Evolutionary conservation across 2,113 vertebrate genomes (phyloP).

Genomic region (Lepisosteus oculatus): DNA sequence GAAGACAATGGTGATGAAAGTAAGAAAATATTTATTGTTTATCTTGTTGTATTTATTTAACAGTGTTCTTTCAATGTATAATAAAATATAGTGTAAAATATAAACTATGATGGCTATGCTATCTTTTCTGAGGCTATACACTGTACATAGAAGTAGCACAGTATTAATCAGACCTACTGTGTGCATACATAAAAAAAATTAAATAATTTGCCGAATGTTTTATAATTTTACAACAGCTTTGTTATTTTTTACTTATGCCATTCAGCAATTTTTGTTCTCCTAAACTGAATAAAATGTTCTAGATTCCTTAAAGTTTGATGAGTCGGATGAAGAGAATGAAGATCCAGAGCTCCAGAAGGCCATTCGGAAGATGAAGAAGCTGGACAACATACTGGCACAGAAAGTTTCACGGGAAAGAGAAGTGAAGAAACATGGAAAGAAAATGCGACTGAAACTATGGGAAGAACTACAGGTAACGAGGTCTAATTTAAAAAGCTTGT

Average conservation of each 20-base stretch:
- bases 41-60: neutral
- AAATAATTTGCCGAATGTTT: too few species aligned
- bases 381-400: slow-evolving; percentile 74
- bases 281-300: slow-evolving; percentile 8
- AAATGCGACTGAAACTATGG: slow-evolving; percentile 75
- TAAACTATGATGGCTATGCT: too few species aligned
- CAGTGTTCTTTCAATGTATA: neutral
- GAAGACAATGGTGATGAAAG: slow-evolving; percentile 19
- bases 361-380: slow-evolving; percentile 71
- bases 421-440: slow-evolving; percentile 69
- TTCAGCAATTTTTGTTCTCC: neutral
- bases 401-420: slow-evolving; percentile 65
- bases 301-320: slow-evolving; percentile 30
- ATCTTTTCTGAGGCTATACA: too few species aligned
- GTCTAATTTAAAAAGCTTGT: slow-evolving; percentile 24
- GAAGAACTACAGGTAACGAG: slow-evolving; percentile 74
- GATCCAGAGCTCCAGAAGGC: slow-evolving; percentile 66
- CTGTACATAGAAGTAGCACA: too few species aligned
- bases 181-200: too few species aligned
- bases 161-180: too few species aligned
- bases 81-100: too few species aligned
- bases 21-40: neutral
- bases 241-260: too few species aligned
- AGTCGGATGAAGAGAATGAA: slow-evolving; percentile 42
- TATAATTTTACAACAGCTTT: too few species aligned